A percentile compares a stretch with the other conserved stretches of the same genome.
phyloP scores from a whole-genome alignment of 2,888 invertebrate genomes.

The Calameuta filiformis region DNA sequence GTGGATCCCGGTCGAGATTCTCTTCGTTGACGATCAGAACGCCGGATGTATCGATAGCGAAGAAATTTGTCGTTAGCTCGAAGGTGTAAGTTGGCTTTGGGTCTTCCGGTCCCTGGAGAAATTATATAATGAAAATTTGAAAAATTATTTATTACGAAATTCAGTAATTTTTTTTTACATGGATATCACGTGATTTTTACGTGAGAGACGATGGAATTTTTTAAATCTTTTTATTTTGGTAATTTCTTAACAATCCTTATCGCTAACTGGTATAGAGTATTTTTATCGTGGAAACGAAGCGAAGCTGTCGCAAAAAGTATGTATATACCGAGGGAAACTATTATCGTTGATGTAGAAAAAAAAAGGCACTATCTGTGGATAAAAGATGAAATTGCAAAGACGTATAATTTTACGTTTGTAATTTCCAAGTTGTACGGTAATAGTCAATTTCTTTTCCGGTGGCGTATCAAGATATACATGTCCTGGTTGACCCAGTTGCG shows the following conservation, averaged over 20 bases:
- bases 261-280: neutral
- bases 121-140: neutral
- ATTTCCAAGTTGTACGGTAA: neutral
- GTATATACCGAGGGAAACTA: neutral
- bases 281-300: neutral
- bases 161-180: too few species aligned
- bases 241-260: neutral
- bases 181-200: neutral
- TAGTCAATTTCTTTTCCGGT: neutral
- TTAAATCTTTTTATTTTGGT: neutral
- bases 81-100: conserved; percentile 83
- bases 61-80: conserved; percentile 86
- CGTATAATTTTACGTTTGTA: neutral
- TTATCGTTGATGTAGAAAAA: neutral
- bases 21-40: conserved; percentile 84
- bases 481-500: neutral
- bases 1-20: conserved; percentile 87
- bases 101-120: conserved; percentile 80
- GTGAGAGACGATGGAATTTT: too few species aligned
- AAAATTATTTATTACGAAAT: neutral
- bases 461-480: neutral
- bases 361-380: neutral
- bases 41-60: conserved; percentile 80
- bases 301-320: neutral
- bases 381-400: neutral